Evolutionary conservation across 2,888 invertebrate genomes (phyloP), one percentile per base, ranked within the genome.

Genomic region (Hecatera dysodea): DNA sequence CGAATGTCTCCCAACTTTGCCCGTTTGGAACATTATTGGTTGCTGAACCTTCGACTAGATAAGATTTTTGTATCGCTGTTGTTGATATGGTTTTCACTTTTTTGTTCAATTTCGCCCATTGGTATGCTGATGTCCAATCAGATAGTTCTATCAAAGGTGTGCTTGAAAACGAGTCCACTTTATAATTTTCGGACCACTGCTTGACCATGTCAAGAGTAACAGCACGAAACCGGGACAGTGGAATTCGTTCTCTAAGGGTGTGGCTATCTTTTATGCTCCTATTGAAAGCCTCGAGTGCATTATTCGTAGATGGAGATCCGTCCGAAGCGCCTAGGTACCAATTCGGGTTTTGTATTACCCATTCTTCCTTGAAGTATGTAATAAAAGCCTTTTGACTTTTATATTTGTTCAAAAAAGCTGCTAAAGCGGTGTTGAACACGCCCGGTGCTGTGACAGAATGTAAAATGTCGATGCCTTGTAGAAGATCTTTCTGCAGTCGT

Each of bases 81-180:
- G 33, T 33, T 33, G 33, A 33, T 33, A 33, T 33, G 33, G 33
- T 33, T 33, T 33, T 33, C 33, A 33, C 33, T 33, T 33, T 33
- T 33, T 33, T 33, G 33, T 33, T 5, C 33, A 33, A 33, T 72
- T 67, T 72, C 36, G 72, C 67, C 72, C 72, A 72, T 63, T 27
- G 63, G 53, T 73, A 73, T 64, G 57, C 63, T 17, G 69, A 7
- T 69, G 69, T 69, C 57, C 62, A 70, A 29, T 75, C 59, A 24
- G 50, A 12, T 50, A 50, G 27, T 22, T 50, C 15, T 22, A 50
- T 27, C 22, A 24, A 24, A 6, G 50, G 68, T 53, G 48, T n/a
- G n/a, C n/a, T n/a, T n/a, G n/a, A n/a, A n/a, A n/a, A n/a, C n/a
- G n/a, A n/a, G n/a, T n/a, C n/a, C n/a, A n/a, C n/a, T n/a, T n/a